Base-by-base conservation (phyloP, 2,888 invertebrate genomes). In the Unio pictorum region DNA sequence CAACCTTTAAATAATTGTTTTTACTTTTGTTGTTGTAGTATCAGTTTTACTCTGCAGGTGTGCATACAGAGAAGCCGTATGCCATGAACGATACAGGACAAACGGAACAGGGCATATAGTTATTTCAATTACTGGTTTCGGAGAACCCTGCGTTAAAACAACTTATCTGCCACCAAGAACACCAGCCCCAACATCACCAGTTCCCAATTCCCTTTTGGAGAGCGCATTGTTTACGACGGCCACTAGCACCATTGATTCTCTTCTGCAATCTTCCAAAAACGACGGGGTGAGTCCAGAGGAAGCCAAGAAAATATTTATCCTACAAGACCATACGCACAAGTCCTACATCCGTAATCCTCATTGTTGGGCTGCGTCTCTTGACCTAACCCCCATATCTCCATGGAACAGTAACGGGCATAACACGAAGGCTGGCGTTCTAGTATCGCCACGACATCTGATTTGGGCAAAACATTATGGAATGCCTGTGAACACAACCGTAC, bases 401-500 rank as follows among this genome's bases (percentile, higher is more conserved):
- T 84, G 84, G 84, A 84, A 84, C 71, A 82, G 81, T 56, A 60
- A 76, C 34, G 74, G 75, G 5, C 64, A 72, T 15, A 79, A 67
- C 58, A 68, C 78, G 28, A 78, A 75, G 64, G 84, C 84, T 0
- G 84, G 84, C 7, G 80, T 80, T 2, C 67, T 84, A 55, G 66
- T 84, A 4, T 78, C 81, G 7, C 82, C 81, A n/a, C 73, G 82
- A 58, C 82, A 82, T 64, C 77, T 80, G 1, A 58, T 84, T 0
- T 84, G 84, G 84, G 84, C 82, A 1, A 68, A 79, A 23, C 84
- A 84, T 62, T 84, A 82, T 68, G 74, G 70, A 64, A 81, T 84
- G 61, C 63, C 54, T 17, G 61, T 77, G 23, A 80, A 79, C 59
- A 73, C 78, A 17, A 84, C 81, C 0, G 61, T 84, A 1, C 67